Percentiles rank a stretch among this genome's conserved stretches.
Conservation (phyloP, 1,140 invertebrate genomes). For the Drosophila ogumai region DNA sequence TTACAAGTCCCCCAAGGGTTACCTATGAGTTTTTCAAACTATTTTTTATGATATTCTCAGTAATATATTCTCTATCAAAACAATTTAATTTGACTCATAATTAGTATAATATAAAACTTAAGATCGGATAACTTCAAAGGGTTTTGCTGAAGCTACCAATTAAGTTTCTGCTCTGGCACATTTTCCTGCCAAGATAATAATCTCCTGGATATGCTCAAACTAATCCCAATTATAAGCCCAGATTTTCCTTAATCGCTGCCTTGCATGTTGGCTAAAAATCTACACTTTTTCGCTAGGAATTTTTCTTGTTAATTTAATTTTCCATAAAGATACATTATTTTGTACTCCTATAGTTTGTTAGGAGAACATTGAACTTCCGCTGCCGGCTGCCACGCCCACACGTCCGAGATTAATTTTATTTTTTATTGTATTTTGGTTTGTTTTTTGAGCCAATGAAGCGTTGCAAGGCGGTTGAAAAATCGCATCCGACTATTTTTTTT, state of each 20-base stretch:
- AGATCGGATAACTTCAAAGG: conserved; percentile 1
- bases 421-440: conserved; percentile 65
- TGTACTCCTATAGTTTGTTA: conserved; percentile 2
- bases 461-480: conserved; percentile 78
- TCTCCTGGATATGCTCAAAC: conserved; percentile 13
- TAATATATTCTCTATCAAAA: not conserved
- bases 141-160: not conserved
- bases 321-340: not conserved
- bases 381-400: conserved; percentile 45
- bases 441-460: conserved; percentile 66
- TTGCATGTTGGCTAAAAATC: conserved; percentile 48
- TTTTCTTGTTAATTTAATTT: conserved; percentile 1
- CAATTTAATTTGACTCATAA: not conserved
- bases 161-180: conserved; percentile 18
- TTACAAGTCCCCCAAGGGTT: too few relatives aligned
- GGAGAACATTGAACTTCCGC: conserved; percentile 70
- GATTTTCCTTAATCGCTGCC: conserved; percentile 17
- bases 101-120: not conserved
- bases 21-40: too few relatives aligned
- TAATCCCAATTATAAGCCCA: conserved; percentile 22
- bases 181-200: conserved; percentile 18
- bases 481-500: conserved; percentile 71
- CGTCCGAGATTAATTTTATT: conserved; percentile 59
- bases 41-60: too few relatives aligned
- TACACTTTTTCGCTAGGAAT: conserved; percentile 29